These are phyloP conservation scores for Lasioglossum baleicum DNA, from an alignment of 1,140 invertebrate species.

Conservation along the genomic window DNA sequence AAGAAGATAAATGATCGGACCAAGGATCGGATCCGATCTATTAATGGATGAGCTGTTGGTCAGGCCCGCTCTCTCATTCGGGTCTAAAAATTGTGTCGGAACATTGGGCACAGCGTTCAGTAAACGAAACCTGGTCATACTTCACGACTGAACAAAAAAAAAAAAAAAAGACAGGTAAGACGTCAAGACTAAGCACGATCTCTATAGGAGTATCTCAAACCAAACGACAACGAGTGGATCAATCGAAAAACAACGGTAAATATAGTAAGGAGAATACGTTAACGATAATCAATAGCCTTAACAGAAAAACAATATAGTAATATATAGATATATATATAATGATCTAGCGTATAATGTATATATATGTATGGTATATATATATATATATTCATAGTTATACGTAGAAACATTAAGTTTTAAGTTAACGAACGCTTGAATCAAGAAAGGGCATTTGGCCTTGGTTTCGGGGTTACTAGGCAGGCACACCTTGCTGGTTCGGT, in stretches of 20 bases:
- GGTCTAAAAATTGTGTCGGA: constrained; percentile 36
- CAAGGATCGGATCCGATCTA: constrained; percentile 1
- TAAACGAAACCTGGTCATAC: constrained; percentile 2
- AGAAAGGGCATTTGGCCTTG: constrained; percentile 78
- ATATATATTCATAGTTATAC: constrained; percentile 62
- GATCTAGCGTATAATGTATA: constrained; percentile 69
- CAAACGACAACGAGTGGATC: constrained; percentile 44
- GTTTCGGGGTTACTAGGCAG: constrained; percentile 78
- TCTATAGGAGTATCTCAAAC: constrained; percentile 50
- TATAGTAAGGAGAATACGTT: constrained; percentile 21
- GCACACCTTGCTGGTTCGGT: constrained; percentile 81
- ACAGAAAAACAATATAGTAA: constrained; percentile 47
- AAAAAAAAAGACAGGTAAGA: constrained; percentile 32
- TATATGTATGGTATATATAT: constrained; percentile 11
- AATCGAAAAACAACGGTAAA: constrained; percentile 35
- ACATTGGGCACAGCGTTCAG: background rate
- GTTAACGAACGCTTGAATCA: constrained; percentile 80
- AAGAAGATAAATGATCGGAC: no score
- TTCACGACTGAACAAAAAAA: background rate
- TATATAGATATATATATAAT: constrained; percentile 33
- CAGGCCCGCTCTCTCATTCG: constrained; percentile 33
- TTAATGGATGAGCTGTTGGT: constrained; percentile 44
- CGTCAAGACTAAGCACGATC: constrained; percentile 61
- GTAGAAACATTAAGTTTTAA: constrained; percentile 78
- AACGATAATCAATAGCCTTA: constrained; percentile 45